Evolutionary conservation across 2,113 vertebrate genomes (phyloP).

Genomic region (Thermophis baileyi): DNA sequence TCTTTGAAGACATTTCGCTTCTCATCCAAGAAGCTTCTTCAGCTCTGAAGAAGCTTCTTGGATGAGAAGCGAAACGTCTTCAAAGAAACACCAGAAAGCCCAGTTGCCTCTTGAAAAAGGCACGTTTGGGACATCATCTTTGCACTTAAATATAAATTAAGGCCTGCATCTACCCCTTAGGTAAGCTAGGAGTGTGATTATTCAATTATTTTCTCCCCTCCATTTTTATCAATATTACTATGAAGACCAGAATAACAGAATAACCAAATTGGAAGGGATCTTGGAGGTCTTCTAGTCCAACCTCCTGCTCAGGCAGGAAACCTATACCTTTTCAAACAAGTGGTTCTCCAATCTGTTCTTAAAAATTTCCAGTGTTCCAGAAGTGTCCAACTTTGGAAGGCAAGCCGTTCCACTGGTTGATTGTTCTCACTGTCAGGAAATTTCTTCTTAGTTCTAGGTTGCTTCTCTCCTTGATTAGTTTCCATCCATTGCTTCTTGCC

Average conservation of each 20-base stretch:
- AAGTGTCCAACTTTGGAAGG: neutral
- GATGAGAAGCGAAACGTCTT: no score
- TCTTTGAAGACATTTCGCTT: no score
- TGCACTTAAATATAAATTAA: neutral
- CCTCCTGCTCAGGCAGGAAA: no score
- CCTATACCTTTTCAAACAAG: no score
- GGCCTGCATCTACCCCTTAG: neutral
- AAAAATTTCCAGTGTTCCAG: neutral
- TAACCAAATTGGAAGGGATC: no score
- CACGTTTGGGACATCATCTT: neutral
- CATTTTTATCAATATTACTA: neutral
- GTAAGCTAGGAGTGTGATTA: neutral
- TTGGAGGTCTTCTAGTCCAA: no score
- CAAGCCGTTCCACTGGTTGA: neutral
- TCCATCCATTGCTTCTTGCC: no score
- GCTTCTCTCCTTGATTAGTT: neutral
- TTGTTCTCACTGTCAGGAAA: neutral
- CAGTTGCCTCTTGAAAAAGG: no score
- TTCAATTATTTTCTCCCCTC: neutral
- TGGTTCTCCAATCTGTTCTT: no score
- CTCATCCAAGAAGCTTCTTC: no score
- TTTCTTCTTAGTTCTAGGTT: neutral
- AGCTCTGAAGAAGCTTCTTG: no score
- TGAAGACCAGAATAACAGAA: neutral
- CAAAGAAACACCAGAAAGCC: no score